Evolutionary conservation across 1,140 invertebrate species (phyloP).

Genomic region (Trichoplusia ni): DNA sequence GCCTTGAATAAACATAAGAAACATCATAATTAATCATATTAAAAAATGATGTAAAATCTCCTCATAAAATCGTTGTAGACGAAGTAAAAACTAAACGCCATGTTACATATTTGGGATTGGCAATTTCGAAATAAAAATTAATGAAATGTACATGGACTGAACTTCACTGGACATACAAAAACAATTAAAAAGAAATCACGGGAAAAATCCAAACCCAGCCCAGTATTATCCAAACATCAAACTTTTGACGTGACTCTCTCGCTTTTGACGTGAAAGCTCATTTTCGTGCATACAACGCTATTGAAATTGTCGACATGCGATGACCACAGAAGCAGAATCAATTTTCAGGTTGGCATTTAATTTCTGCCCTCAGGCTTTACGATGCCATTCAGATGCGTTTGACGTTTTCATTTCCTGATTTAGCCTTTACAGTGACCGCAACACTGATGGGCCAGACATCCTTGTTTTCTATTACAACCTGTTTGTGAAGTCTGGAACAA

Average conservation of each 20-base stretch:
- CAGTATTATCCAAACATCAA: too few relatives aligned
- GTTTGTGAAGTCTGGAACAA: background rate
- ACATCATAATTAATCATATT: background rate
- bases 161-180: too few relatives aligned
- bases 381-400: constrained; percentile 46
- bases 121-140: too few relatives aligned
- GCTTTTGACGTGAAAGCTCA: background rate
- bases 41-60: too few relatives aligned
- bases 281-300: background rate
- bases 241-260: too few relatives aligned
- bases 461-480: background rate
- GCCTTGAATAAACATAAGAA: too few relatives aligned
- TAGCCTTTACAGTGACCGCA: constrained; percentile 28
- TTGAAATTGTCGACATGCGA: background rate
- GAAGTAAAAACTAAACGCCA: too few relatives aligned
- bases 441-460: background rate
- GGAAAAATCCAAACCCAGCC: too few relatives aligned
- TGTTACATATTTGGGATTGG: too few relatives aligned
- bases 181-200: too few relatives aligned
- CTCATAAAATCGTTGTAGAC: too few relatives aligned
- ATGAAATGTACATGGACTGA: too few relatives aligned
- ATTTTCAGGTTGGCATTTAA: constrained; percentile 33
- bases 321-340: constrained; percentile 32
- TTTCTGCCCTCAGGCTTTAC: constrained; percentile 15
- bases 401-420: constrained; percentile 68